Base-by-base conservation (phyloP, 2,113 vertebrate species). In the Numida meleagris region DNA sequence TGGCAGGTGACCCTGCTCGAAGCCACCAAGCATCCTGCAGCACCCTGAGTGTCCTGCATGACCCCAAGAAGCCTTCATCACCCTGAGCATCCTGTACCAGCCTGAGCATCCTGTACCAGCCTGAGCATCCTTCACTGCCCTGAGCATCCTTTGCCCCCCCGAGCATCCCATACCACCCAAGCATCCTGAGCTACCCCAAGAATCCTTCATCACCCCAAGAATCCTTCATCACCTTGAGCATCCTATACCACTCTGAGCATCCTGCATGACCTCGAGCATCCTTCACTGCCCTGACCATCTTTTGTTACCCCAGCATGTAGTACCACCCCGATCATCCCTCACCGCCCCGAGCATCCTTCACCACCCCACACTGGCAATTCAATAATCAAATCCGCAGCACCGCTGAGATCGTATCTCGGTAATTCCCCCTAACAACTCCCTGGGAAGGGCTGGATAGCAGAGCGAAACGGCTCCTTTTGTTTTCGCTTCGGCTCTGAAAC, bases 351-450 rank as follows among this genome's bases (percentile, higher is more conserved):
- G 25, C 67, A 16, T 24, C 70, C 18, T 34, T 73, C 31, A 14
- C 48, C 4, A 31, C 83, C 53, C 79, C 79, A 46, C 53, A 15
- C 77, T 2, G 1, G 79, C 59, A 74, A 80, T 78, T 65, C 55
- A 68, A 76, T 16, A 55, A 34, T 43, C 55, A 89, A 85, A 70
- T 65, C 25, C 7, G 66, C 34, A 7, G 3, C 4, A 38, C 71
- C 4, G 5, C 65, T 20, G 87, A 40, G 74, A 94, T 95, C 58
- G 55, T 31, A 63, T 75, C 86, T 57, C 4, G 46, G 70, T n/a
- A 67, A 89, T 95, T 93, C 73, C 81, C 81, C 31, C 24, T 51
- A 88, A 92, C 29, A 27, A 75, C 23, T 82, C 74, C 62, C 71
- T n/a, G 0, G 82, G 75, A 94, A 88, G 68, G 75, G 70, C 70